phyloP scores from a whole-genome alignment of 2,113 vertebrate species.

The Thunnus thynnus region DNA sequence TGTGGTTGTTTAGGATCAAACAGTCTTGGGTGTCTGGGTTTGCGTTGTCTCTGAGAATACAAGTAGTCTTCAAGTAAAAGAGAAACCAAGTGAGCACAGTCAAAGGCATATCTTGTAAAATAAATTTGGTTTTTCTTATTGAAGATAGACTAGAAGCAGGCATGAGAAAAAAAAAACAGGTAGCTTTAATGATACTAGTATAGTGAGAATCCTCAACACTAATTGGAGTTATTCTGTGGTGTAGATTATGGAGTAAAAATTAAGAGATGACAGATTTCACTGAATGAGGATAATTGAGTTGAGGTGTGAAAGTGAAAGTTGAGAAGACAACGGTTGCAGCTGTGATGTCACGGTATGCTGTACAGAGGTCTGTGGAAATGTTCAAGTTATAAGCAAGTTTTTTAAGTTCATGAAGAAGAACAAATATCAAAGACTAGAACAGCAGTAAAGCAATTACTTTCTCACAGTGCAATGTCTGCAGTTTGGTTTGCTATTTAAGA shows the following conservation, averaged over 20 bases:
- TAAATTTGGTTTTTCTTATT: slow-evolving; percentile 13
- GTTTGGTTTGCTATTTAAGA: slow-evolving; percentile 40
- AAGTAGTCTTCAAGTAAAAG: not conserved
- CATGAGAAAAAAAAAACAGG: not conserved
- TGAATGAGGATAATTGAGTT: slow-evolving; percentile 22
- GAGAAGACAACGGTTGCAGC: not conserved
- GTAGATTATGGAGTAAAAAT: slow-evolving; percentile 14
- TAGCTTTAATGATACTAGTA: not conserved
- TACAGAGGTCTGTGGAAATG: slow-evolving; percentile 24
- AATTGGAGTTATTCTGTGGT: not conserved
- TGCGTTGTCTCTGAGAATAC: slow-evolving; percentile 36
- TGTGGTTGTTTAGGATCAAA: slow-evolving; percentile 39
- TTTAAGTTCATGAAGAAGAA: slow-evolving; percentile 16
- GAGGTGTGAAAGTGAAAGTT: slow-evolving; percentile 18
- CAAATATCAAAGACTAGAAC: slow-evolving; percentile 32
- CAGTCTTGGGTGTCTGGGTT: slow-evolving; percentile 18
- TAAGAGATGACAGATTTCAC: slow-evolving; percentile 27
- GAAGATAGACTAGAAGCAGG: not conserved
- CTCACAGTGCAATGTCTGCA: slow-evolving; percentile 7
- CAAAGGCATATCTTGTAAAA: not conserved
- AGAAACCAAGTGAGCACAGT: slow-evolving; percentile 17
- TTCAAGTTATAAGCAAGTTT: not conserved
- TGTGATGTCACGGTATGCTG: slow-evolving; percentile 5
- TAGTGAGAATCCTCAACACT: not conserved
- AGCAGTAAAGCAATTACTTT: slow-evolving; percentile 39